A percentile compares a stretch with the other conserved stretches of the same genome.
Conservation (phyloP, 2,113 vertebrate genomes). For the Ovis canadensis region DNA sequence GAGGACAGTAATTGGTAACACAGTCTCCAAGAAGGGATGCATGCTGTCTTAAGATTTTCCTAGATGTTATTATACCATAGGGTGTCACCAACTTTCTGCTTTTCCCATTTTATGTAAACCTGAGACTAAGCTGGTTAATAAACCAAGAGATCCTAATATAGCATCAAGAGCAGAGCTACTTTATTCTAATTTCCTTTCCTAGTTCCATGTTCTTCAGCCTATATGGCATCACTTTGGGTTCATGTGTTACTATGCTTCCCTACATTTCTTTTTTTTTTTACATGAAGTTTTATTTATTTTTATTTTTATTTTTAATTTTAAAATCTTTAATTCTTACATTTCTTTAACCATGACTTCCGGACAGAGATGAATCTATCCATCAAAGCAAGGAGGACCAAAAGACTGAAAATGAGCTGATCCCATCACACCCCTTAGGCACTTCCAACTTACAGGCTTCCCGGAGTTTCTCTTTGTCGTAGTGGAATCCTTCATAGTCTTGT, state of each 20-base stretch:
- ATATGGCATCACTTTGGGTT: neutral
- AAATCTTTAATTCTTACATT: neutral
- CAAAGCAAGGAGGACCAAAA: neutral
- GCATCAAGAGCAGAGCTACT: neutral
- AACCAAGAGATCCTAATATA: neutral
- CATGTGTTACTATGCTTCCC: rapidly evolving
- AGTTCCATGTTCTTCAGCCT: neutral
- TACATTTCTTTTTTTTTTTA: neutral
- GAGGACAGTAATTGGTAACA: neutral
- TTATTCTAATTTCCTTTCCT: neutral
- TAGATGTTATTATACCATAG: neutral
- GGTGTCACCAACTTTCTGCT: neutral
- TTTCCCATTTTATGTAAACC: neutral
- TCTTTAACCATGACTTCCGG: neutral
- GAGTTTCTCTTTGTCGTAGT: slow-evolving; percentile 95
- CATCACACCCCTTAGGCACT: neutral
- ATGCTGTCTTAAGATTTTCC: neutral
- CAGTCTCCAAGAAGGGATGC: neutral
- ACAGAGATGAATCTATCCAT: neutral
- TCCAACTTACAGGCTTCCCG: slow-evolving; percentile 93
- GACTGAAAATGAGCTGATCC: neutral
- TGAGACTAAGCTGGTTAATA: neutral
- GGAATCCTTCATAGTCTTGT: slow-evolving; percentile 94
- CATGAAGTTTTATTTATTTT: no score
- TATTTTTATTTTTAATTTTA: no score